A percentile compares a stretch with the other conserved stretches of the same genome.
These are phyloP conservation scores for Agrilus planipennis DNA, from an alignment of 1,140 invertebrate species.

Conservation along the genomic window DNA sequence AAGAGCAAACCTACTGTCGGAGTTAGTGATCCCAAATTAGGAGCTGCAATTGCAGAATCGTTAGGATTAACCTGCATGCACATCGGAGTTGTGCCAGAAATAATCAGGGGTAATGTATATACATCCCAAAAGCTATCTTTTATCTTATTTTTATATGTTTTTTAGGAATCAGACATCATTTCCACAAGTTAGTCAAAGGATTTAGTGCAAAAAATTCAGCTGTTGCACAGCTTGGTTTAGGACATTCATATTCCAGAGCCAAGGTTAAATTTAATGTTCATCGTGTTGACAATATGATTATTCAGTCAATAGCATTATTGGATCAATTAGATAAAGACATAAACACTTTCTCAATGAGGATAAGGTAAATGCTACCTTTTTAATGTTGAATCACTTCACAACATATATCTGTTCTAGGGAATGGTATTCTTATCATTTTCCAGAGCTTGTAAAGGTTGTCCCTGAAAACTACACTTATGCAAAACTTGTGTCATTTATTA, in stretches of 20 bases:
- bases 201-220: slow-evolving; percentile 71
- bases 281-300: slow-evolving; percentile 99
- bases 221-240: slow-evolving; percentile 92
- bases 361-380: slow-evolving; percentile 46
- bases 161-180: slow-evolving; percentile 73
- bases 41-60: slow-evolving; percentile 75
- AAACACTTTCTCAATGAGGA: slow-evolving; percentile 97
- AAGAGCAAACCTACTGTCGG: slow-evolving; percentile 74
- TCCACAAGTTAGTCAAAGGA: slow-evolving; percentile 82
- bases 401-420: slow-evolving; percentile 42
- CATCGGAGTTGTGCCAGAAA: slow-evolving; percentile 80
- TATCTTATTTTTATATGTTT: slow-evolving; percentile 1
- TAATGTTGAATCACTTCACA: too few relatives aligned
- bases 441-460: slow-evolving; percentile 93
- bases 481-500: slow-evolving; percentile 70
- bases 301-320: slow-evolving; percentile 91
- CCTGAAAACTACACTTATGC: slow-evolving; percentile 93
- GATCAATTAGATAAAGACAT: slow-evolving; percentile 99
- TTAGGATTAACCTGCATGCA: slow-evolving; percentile 68
- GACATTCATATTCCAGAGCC: slow-evolving; percentile 92
- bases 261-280: slow-evolving; percentile 99
- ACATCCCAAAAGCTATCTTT: neutral
- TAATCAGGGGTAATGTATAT: slow-evolving; percentile 58
- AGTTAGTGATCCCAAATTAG: slow-evolving; percentile 82
- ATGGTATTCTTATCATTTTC: slow-evolving; percentile 97